phyloP scores from a whole-genome alignment of 64 coral and sea anemone species.

The Montipora cactus region DNA sequence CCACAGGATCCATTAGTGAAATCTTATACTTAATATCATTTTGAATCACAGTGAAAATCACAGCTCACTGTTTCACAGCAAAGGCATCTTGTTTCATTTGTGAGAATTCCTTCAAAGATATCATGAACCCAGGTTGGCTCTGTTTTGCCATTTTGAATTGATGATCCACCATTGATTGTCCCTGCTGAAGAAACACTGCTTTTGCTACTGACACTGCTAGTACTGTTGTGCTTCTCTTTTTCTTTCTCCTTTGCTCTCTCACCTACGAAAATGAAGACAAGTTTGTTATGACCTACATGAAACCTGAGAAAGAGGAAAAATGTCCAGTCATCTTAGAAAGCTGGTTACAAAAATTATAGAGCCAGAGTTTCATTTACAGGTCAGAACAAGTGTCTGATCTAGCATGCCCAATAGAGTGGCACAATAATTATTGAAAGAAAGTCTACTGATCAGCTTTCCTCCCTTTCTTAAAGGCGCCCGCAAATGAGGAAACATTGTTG shows the following conservation, averaged over 20 bases:
- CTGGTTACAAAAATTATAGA: no score
- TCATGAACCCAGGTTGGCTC: conserved; percentile 98
- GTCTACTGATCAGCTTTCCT: no score
- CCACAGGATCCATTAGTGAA: no score
- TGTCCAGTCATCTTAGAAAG: no score
- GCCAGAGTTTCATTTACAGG: no score
- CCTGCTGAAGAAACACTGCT: conserved; percentile 77
- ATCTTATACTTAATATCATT: background rate
- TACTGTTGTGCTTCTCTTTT: conserved; percentile 91
- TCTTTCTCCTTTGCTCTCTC: conserved; percentile 94
- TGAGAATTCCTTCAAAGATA: conserved; percentile 98
- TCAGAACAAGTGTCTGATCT: no score
- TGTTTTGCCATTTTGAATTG: conserved; percentile 16
- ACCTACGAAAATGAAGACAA: conserved; percentile 23
- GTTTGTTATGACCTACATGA: no score
- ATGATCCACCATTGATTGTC: conserved; percentile 17
- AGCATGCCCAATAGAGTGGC: no score
- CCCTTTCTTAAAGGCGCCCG: no score
- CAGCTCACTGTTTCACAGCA: conserved; percentile 97
- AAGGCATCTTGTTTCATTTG: conserved; percentile 99
- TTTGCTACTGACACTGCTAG: conserved; percentile 91
- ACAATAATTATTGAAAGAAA: no score
- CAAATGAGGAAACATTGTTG: no score
- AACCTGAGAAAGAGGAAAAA: no score
- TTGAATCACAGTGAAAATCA: background rate